Percentiles rank a stretch among this genome's conserved stretches.
Conservation (phyloP, 2,888 invertebrate species). For the Eupithecia pulchellata region DNA sequence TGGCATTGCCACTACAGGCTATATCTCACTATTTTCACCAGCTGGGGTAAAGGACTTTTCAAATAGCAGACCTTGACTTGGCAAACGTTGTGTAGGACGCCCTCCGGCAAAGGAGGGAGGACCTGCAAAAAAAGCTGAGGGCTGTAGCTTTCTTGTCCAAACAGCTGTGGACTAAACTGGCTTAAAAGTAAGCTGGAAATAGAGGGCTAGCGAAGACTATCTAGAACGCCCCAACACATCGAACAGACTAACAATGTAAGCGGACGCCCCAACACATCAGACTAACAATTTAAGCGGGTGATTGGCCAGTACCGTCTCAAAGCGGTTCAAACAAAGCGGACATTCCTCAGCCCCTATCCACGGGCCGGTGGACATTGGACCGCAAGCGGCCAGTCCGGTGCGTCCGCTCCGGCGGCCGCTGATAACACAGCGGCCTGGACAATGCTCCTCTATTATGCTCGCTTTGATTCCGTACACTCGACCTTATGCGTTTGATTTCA, state of each 20-base stretch:
- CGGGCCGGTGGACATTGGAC: background rate
- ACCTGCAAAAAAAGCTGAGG: background rate
- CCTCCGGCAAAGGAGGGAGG: background rate
- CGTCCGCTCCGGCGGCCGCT: background rate
- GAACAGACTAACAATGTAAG: no score
- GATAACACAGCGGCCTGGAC: background rate
- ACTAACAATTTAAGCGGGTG: background rate
- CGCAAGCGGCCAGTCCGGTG: background rate
- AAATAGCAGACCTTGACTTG: background rate
- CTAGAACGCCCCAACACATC: no score
- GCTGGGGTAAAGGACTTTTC: background rate
- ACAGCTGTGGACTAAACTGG: background rate
- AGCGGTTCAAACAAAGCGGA: background rate
- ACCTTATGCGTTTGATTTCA: background rate
- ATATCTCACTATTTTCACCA: background rate
- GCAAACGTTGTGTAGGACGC: background rate
- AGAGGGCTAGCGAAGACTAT: no score
- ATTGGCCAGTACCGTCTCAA: background rate
- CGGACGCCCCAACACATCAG: no score
- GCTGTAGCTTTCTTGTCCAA: background rate
- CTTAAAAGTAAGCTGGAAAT: no score
- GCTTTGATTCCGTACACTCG: background rate
- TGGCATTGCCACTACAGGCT: background rate
- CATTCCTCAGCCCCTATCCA: constrained; percentile 1
- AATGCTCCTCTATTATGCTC: background rate